phyloP scores from a whole-genome alignment of 2,113 vertebrate genomes.

The Fulica atra region DNA sequence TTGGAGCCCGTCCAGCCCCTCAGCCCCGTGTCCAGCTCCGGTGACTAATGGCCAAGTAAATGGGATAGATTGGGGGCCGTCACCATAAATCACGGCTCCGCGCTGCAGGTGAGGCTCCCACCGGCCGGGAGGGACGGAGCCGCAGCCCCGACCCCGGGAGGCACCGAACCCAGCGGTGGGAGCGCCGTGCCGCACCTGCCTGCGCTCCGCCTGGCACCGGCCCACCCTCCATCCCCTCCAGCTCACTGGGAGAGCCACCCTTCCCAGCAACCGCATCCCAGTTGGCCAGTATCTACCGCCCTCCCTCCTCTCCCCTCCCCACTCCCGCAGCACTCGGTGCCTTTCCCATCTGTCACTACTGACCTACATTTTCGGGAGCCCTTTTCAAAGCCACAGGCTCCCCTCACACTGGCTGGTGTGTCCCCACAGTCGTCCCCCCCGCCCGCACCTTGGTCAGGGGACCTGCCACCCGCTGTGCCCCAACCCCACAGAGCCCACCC shows the following conservation, averaged over 20 bases:
- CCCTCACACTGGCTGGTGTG: fast-evolving
- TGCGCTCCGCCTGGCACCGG: neutral
- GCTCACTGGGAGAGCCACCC: neutral
- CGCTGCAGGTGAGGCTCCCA: neutral
- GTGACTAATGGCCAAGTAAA: constrained; percentile 21
- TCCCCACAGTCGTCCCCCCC: neutral
- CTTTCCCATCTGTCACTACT: neutral
- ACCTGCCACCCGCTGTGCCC: fast-evolving
- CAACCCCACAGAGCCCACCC: neutral
- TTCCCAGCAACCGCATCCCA: neutral
- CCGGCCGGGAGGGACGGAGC: neutral
- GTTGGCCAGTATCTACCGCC: neutral
- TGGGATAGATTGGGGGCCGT: neutral
- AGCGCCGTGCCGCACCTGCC: neutral
- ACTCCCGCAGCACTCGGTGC: neutral
- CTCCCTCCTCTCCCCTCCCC: neutral
- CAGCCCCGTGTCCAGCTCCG: neutral
- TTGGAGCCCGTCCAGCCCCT: constrained; percentile 6
- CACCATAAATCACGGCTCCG: neutral
- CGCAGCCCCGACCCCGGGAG: fast-evolving
- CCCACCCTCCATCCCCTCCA: neutral
- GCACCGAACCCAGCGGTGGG: neutral
- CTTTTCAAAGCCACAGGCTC: neutral
- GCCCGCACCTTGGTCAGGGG: fast-evolving
- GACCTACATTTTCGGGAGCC: neutral